Base-by-base conservation (phyloP, 2,113 vertebrate genomes). In the Himantopus leucocephalus region DNA sequence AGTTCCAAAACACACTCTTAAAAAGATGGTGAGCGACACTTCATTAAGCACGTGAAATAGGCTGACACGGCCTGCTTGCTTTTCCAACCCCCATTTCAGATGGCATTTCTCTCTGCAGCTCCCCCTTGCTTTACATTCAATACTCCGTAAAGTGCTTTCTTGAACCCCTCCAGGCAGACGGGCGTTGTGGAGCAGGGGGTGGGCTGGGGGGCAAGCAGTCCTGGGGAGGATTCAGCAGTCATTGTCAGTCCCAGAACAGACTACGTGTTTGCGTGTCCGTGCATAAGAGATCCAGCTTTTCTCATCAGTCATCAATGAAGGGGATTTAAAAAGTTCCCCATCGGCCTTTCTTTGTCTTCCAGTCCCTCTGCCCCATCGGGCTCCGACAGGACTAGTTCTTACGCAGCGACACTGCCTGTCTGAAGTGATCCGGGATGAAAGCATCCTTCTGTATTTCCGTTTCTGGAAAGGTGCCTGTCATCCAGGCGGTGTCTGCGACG, bases 21-120 rank as follows among this genome's bases (percentile, higher is more conserved):
- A 85, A 87, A 59, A 84, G 83, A 85, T 67, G 73, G 91, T 43
- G 83, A 96, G 73, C 56, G 89, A 91, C 91, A 95, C 67, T 82
- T 85, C 92, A 95, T 96, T 96, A 96, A 74, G 77, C 81, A 68
- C 11, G 0, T 87, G 81, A 92, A 94, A 95, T 62, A 80, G 89
- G 71, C 86, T 92, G 89, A 82, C 87, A 82, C 43, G 92, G 80
- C 58, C 88, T 21, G 73, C 56, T 72, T 60, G 76, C 74, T 94
- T 87, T 67, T 26, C 55, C 76, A 92, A 83, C 41, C 91, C 70
- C 80, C 80, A 70, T 56, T 89, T 75, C 84, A 89, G 64, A 62
- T 3, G 9, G 37, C 37, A 20, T 73, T 90, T 81, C 76, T 63
- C 66, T 73, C n/a, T 85, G 64, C 50, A 60, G 55, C n/a, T 67